A percentile compares a stretch with the other conserved stretches of the same genome.
These are phyloP conservation scores for Rhynchomys soricoides DNA, from an alignment of 2,113 vertebrate species.

Conservation along the genomic window DNA sequence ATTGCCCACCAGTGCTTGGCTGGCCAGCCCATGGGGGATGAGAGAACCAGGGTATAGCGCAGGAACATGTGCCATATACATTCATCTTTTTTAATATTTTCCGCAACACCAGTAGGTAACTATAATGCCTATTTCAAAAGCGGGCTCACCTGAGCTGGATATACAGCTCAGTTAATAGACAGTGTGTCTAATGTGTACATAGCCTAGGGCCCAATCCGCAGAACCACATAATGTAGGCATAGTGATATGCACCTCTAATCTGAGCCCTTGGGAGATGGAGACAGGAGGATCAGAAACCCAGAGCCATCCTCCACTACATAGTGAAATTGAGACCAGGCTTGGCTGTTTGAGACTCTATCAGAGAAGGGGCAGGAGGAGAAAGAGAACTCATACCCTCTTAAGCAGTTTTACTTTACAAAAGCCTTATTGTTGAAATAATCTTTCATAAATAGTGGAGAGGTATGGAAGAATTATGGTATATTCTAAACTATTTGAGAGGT, in stretches of 20 bases:
- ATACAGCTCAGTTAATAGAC: background rate
- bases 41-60: too few relatives aligned
- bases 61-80: too few relatives aligned
- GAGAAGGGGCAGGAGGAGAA: too few relatives aligned
- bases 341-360: background rate
- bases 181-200: background rate
- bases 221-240: background rate
- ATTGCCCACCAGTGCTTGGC: too few relatives aligned
- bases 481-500: background rate
- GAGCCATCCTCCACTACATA: background rate
- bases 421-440: background rate
- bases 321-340: background rate
- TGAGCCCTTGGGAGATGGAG: too few relatives aligned
- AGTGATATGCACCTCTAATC: background rate
- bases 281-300: background rate
- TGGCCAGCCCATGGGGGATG: too few relatives aligned
- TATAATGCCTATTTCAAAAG: background rate
- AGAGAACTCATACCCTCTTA: background rate
- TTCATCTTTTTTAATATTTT: too few relatives aligned
- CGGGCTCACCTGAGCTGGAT: background rate
- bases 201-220: background rate
- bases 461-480: background rate
- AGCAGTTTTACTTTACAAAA: background rate
- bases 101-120: too few relatives aligned
- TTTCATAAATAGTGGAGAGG: background rate